phyloP scores from a whole-genome alignment of 1,140 invertebrate genomes.

The Sycobia sp. region DNA sequence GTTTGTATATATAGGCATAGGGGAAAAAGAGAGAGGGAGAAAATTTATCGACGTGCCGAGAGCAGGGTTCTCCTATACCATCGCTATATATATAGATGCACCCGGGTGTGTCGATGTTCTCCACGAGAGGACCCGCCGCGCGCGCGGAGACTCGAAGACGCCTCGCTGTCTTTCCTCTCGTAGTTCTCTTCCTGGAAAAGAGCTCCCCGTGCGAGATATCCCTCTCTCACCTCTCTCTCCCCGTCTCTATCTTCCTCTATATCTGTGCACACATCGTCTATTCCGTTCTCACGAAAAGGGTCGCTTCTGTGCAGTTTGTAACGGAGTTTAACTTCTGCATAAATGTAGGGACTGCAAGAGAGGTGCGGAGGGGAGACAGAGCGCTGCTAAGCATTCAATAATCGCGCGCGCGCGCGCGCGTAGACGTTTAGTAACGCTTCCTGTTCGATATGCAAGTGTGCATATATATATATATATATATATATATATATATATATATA shows the following conservation, averaged over 20 bases:
- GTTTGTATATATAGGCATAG: too few relatives aligned
- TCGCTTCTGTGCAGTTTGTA: conserved; percentile 10
- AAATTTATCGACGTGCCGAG: too few relatives aligned
- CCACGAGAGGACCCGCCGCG: too few relatives aligned
- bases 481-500: too few relatives aligned
- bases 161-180: conserved; percentile 14
- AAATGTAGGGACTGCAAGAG: conserved; percentile 19
- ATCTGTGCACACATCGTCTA: not conserved
- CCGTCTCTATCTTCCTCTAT: not conserved
- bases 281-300: conserved; percentile 12
- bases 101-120: too few relatives aligned
- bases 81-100: too few relatives aligned
- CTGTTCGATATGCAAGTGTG: not conserved
- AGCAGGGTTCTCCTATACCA: too few relatives aligned
- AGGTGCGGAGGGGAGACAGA: too few relatives aligned
- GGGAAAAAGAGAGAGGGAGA: too few relatives aligned
- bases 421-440: not conserved
- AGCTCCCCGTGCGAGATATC: not conserved
- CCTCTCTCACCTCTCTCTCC: not conserved
- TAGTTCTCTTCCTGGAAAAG: conserved; percentile 4
- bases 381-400: conserved; percentile 12
- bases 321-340: not conserved
- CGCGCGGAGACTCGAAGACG: conserved; percentile 5
- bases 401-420: too few relatives aligned
- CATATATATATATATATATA: too few relatives aligned